Percentiles rank a stretch among this genome's conserved stretches.
Evolutionary conservation across 1,140 invertebrate genomes (phyloP).

Genomic region (Octopus bimaculoides): DNA sequence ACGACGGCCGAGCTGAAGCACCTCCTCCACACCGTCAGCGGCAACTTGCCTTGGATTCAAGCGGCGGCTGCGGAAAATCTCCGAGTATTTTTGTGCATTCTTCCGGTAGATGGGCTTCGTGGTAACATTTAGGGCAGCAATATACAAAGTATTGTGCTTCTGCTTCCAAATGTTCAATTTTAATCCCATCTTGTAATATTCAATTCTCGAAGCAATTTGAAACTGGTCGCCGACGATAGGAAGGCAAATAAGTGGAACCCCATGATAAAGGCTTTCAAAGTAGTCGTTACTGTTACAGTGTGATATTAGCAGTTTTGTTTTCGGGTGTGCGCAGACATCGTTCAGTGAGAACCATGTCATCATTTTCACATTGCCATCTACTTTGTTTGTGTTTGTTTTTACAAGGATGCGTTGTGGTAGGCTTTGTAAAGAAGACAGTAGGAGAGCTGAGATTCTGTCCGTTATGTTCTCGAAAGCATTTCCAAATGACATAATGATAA

Average conservation of each 20-base stretch:
- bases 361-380: conserved; percentile 10
- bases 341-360: conserved; percentile 25
- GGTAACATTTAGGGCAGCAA: neutral
- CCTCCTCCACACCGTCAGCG: neutral
- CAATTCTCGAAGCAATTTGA: conserved; percentile 49
- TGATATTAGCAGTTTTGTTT: conserved; percentile 8
- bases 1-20: neutral
- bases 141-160: neutral
- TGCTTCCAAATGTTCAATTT: neutral
- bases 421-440: conserved; percentile 10
- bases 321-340: conserved; percentile 22
- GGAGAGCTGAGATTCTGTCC: neutral
- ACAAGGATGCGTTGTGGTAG: conserved; percentile 10
- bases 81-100: neutral
- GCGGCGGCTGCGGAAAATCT: neutral
- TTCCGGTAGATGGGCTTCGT: neutral
- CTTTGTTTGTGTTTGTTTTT: neutral
- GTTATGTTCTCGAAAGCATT: conserved; percentile 8
- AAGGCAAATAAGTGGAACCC: conserved; percentile 61
- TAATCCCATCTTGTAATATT: neutral
- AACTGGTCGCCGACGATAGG: conserved; percentile 71
- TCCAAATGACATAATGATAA: conserved; percentile 23
- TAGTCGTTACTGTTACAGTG: conserved; percentile 29
- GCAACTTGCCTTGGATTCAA: neutral
- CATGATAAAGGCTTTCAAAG: conserved; percentile 38